phyloP scores from a whole-genome alignment of 2,797 vertebrate species.

The Agapornis canus region DNA sequence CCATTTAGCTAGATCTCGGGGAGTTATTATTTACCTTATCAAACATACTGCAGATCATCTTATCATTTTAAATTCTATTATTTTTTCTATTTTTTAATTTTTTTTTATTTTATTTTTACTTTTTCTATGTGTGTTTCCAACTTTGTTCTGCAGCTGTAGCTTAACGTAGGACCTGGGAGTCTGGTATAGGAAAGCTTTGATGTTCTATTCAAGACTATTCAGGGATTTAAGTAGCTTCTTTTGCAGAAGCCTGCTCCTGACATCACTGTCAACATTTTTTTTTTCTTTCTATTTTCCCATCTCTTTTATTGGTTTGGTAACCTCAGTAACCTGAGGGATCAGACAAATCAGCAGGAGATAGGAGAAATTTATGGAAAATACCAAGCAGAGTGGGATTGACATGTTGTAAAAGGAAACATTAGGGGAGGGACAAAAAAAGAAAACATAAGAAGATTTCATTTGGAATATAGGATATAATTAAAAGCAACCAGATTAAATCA shows the following conservation, averaged over 20 bases:
- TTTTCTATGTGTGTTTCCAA: not conserved
- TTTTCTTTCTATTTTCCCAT: not conserved
- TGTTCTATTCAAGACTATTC: not conserved
- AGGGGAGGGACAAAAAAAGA: not conserved
- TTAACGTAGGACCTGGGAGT: not conserved
- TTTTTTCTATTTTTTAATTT: no score
- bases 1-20: not conserved
- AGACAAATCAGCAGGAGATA: not conserved
- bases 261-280: not conserved
- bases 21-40: not conserved
- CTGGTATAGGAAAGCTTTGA: not conserved
- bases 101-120: not conserved
- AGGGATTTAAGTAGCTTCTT: not conserved
- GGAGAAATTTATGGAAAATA: slow-evolving; percentile 24
- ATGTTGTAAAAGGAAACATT: not conserved
- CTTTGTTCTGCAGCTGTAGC: not conserved
- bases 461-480: not conserved
- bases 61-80: not conserved
- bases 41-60: not conserved
- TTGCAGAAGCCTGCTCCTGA: not conserved
- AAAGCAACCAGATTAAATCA: slow-evolving; percentile 2
- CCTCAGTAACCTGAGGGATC: not conserved
- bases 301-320: slow-evolving; percentile 2
- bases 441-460: not conserved
- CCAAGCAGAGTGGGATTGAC: not conserved